These are phyloP conservation scores for Pegoplata infirma DNA, from an alignment of 2,888 invertebrate species.

Conservation along the genomic window DNA sequence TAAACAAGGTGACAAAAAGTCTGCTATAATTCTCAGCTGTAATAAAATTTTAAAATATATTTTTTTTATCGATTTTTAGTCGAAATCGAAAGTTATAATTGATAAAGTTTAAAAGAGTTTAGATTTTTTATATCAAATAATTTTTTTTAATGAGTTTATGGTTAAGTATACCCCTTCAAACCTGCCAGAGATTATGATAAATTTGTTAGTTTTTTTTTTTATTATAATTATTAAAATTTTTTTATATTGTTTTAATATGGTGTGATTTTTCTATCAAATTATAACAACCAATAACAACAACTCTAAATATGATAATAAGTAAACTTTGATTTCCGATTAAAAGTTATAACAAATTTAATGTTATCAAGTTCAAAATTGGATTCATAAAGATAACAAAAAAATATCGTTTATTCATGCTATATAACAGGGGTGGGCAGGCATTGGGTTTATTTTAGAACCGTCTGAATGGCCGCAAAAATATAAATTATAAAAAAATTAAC, in stretches of 20 bases:
- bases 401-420: too few relatives aligned
- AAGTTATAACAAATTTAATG: background rate
- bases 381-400: background rate
- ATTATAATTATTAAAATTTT: too few relatives aligned
- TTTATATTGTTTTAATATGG: background rate
- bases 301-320: background rate
- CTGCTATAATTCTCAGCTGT: background rate
- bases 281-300: background rate
- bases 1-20: background rate
- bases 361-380: background rate
- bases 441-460: too few relatives aligned
- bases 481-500: too few relatives aligned
- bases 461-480: too few relatives aligned
- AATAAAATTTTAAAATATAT: background rate
- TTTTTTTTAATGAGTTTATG: too few relatives aligned
- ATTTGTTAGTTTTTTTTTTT: too few relatives aligned
- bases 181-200: too few relatives aligned
- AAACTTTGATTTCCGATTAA: conserved; percentile 29
- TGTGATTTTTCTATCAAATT: background rate
- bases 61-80: background rate
- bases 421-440: too few relatives aligned
- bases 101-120: background rate
- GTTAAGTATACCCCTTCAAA: too few relatives aligned
- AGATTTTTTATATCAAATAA: too few relatives aligned
- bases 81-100: background rate